Evolutionary conservation across 1,140 invertebrate genomes (phyloP).

Genomic region (Drosophila biarmipes): DNA sequence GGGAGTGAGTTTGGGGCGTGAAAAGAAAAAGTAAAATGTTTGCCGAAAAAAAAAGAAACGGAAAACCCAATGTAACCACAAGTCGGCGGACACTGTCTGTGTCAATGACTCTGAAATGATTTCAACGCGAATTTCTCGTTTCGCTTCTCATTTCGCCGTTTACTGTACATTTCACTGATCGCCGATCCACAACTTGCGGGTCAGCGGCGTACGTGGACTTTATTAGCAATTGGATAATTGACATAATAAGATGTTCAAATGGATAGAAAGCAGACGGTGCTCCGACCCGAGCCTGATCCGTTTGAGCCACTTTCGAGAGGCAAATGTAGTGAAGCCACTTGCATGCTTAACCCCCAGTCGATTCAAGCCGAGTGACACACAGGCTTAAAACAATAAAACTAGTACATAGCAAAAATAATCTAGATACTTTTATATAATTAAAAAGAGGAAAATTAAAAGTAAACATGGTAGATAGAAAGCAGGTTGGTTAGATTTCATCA

Average conservation of each 20-base stretch:
- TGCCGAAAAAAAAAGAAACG: conserved; percentile 58
- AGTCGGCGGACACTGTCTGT: conserved; percentile 46
- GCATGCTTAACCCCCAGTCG: no score
- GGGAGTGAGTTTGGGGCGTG: conserved; percentile 43
- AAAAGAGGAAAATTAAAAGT: no score
- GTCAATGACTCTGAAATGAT: conserved; percentile 82
- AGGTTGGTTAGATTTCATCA: no score
- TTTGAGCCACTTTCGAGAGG: conserved; percentile 24
- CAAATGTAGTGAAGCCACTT: not conserved
- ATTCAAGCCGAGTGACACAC: not conserved
- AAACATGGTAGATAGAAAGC: no score
- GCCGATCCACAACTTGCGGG: conserved; percentile 50
- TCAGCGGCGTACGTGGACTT: conserved; percentile 75
- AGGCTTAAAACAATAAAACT: no score
- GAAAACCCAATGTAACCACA: conserved; percentile 27
- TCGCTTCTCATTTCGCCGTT: conserved; percentile 42
- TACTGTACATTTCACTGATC: conserved; percentile 54
- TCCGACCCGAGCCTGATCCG: conserved; percentile 12
- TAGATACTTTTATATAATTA: no score
- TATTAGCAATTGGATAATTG: conserved; percentile 80
- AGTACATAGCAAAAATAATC: no score
- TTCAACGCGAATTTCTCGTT: conserved; percentile 74
- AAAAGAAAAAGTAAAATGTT: conserved; percentile 80
- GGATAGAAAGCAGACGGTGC: conserved; percentile 52
- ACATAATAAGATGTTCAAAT: conserved; percentile 68